Conservation (phyloP, 2,113 vertebrate genomes). For the Benitochromis conjunctus region DNA sequence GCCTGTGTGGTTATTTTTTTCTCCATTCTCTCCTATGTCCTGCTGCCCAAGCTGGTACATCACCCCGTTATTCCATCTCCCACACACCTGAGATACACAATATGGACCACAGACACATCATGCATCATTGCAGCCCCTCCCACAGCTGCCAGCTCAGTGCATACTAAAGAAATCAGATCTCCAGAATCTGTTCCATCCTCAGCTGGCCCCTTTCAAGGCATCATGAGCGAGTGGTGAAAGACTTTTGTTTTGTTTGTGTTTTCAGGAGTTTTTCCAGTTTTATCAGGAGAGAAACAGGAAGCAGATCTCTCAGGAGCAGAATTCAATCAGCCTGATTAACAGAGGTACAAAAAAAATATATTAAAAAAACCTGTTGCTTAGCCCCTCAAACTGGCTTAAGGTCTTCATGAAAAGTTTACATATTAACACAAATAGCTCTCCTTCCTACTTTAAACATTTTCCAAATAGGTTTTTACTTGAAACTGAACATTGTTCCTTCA, state of each 20-base stretch:
- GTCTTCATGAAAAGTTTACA: background rate
- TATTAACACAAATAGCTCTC: background rate
- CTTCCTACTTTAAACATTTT: background rate
- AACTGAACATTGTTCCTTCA: background rate
- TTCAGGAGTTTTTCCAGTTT: conserved; percentile 83
- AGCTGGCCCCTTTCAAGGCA: background rate
- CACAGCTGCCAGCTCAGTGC: background rate
- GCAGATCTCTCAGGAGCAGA: conserved; percentile 50
- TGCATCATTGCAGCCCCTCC: background rate
- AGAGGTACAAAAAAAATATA: conserved; percentile 69
- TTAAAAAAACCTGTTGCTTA: background rate
- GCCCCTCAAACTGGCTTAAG: background rate
- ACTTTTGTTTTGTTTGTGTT: background rate
- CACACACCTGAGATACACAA: background rate
- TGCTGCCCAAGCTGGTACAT: conserved; percentile 82
- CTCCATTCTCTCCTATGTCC: conserved; percentile 78
- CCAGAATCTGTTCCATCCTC: background rate
- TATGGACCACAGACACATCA: background rate
- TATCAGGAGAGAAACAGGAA: conserved; percentile 73
- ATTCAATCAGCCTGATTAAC: conserved; percentile 74
- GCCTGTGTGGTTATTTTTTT: conserved; percentile 80
- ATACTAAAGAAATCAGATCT: background rate
- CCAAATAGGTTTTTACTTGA: background rate
- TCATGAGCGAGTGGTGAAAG: background rate
- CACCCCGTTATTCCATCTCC: background rate